Conservation (phyloP, 1,140 invertebrate genomes). For the Brachionus rotundiformis region DNA sequence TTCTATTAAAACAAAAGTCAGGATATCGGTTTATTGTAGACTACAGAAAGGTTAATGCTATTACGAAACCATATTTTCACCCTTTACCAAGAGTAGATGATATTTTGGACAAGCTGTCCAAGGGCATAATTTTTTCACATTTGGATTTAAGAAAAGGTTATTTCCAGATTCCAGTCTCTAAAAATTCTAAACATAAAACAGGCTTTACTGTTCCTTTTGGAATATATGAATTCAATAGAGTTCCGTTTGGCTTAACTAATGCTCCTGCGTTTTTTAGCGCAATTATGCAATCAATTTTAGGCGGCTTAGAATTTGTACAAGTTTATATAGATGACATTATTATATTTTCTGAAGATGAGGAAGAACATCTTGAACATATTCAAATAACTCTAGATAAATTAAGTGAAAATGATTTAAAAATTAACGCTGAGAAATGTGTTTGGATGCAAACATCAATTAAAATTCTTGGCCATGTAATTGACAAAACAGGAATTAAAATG, state of each 20-base stretch:
- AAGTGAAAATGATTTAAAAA: background rate
- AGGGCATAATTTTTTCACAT: background rate
- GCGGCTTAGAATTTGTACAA: background rate
- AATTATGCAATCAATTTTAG: background rate
- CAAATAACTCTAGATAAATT: background rate
- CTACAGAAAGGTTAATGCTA: background rate
- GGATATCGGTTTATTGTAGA: background rate
- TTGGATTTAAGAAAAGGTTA: background rate
- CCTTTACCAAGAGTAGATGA: background rate
- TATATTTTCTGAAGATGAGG: background rate
- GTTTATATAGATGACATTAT: slow-evolving; percentile 37
- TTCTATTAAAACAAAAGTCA: background rate
- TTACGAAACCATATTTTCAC: background rate
- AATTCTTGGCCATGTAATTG: background rate
- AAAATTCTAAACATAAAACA: no score
- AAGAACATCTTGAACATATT: slow-evolving; percentile 31
- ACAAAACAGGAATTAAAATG: background rate
- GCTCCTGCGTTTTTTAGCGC: background rate
- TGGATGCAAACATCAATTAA: slow-evolving; percentile 6
- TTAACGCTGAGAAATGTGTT: slow-evolving; percentile 25
- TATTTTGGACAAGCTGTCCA: background rate
- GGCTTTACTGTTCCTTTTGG: no score
- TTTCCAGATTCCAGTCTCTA: background rate
- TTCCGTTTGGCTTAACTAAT: no score
- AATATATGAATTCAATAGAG: no score